These are phyloP conservation scores for Reticulitermes lucifugus DNA, from an alignment of 2,888 invertebrate species.

Conservation along the genomic window DNA sequence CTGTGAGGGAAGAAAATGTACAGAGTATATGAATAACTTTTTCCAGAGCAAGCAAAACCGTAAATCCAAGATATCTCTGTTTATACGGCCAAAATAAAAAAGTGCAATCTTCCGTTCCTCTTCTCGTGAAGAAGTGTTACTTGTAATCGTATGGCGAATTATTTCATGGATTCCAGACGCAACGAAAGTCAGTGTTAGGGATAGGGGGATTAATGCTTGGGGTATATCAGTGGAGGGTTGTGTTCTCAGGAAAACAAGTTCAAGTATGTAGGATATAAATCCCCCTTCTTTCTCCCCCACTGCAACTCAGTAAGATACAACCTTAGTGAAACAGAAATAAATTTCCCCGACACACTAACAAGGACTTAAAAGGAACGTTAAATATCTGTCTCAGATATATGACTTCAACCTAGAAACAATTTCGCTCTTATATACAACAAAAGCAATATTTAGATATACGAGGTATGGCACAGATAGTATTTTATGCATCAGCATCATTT, in stretches of 20 bases:
- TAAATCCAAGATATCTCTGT: too few relatives aligned
- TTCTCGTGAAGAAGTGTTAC: background rate
- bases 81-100: background rate
- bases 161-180: slow-evolving; percentile 17
- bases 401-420: slow-evolving; percentile 13
- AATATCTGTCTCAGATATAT: slow-evolving; percentile 32
- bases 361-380: slow-evolving; percentile 39
- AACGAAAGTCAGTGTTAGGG: slow-evolving; percentile 24
- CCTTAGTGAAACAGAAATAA: slow-evolving; percentile 7
- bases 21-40: too few relatives aligned
- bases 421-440: background rate
- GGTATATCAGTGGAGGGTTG: background rate
- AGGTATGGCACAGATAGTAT: too few relatives aligned
- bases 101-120: slow-evolving; percentile 18
- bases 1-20: too few relatives aligned
- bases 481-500: too few relatives aligned
- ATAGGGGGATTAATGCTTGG: slow-evolving; percentile 28
- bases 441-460: background rate
- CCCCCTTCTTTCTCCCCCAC: background rate
- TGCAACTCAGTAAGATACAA: slow-evolving; percentile 11
- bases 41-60: too few relatives aligned
- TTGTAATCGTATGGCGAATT: slow-evolving; percentile 17
- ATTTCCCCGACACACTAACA: slow-evolving; percentile 2
- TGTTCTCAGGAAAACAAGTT: slow-evolving; percentile 33
- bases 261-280: slow-evolving; percentile 36